Percentiles rank a stretch among this genome's conserved stretches.
Evolutionary conservation across 2,888 invertebrate genomes (phyloP).

Genomic region (Chloroclystis v-ata): DNA sequence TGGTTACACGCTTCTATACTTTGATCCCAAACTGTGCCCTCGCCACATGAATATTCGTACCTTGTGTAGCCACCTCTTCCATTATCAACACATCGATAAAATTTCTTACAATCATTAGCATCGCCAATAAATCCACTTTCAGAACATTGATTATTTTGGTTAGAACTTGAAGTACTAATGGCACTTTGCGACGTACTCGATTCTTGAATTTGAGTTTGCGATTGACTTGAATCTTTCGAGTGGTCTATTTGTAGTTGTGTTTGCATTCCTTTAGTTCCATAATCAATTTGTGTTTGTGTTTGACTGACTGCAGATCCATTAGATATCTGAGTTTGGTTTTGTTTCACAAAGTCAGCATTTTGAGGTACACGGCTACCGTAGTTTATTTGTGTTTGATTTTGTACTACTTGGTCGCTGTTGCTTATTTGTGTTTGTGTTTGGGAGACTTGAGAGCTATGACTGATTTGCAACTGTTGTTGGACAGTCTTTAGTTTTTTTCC

Average conservation of each 20-base stretch:
- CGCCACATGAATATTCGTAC: conserved; percentile 77
- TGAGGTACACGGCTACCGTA: conserved; percentile 36
- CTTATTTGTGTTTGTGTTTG: conserved; percentile 50
- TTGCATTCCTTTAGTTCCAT: conserved; percentile 43
- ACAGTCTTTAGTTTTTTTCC: conserved; percentile 25
- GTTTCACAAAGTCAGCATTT: conserved; percentile 34
- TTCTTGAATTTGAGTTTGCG: conserved; percentile 41
- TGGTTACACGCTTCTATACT: conserved; percentile 78
- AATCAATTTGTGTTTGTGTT: conserved; percentile 46
- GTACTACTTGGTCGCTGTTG: conserved; percentile 35
- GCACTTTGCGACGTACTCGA: conserved; percentile 30
- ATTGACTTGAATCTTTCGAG: conserved; percentile 46
- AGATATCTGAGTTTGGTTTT: conserved; percentile 49
- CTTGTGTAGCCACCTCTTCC: conserved; percentile 65
- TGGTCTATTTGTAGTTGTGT: conserved; percentile 53
- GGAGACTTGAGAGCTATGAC: conserved; percentile 40
- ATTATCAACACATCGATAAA: conserved; percentile 81
- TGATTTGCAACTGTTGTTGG: conserved; percentile 46
- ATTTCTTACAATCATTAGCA: conserved; percentile 79
- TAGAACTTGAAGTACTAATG: conserved; percentile 1
- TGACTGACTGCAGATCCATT: conserved; percentile 45
- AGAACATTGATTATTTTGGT: conserved; percentile 22
- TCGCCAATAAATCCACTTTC: conserved; percentile 80
- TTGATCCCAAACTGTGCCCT: conserved; percentile 81
- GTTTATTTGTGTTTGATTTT: conserved; percentile 52